These are phyloP conservation scores for Episyrphus balteatus DNA, from an alignment of 1,140 invertebrate species.

Conservation along the genomic window DNA sequence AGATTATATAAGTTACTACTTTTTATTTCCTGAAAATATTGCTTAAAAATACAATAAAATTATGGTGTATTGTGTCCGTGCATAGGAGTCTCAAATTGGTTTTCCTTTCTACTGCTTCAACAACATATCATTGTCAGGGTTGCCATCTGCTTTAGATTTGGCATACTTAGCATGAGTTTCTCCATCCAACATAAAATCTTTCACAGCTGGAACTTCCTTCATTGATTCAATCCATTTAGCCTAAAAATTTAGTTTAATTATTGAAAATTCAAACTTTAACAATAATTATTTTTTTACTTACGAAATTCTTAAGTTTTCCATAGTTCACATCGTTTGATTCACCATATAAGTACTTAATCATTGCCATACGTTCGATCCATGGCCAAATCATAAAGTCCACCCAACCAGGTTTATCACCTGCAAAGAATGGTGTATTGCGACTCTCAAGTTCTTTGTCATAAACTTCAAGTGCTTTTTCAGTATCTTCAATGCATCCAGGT, in stretches of 20 bases:
- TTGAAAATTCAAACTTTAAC: too few relatives aligned
- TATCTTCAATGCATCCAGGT: slow-evolving; percentile 6
- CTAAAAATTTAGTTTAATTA: slow-evolving; percentile 31
- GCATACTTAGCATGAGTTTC: slow-evolving; percentile 59
- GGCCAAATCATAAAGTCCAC: slow-evolving; percentile 84
- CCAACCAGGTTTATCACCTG: slow-evolving; percentile 59
- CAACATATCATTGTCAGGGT: slow-evolving; percentile 53
- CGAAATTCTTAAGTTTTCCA: too few relatives aligned
- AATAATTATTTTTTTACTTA: too few relatives aligned
- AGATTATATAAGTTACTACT: too few relatives aligned
- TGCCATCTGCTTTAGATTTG: slow-evolving; percentile 47
- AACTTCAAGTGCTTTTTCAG: slow-evolving; percentile 41
- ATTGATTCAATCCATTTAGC: slow-evolving; percentile 52
- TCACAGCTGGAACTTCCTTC: slow-evolving; percentile 55
- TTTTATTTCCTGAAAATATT: too few relatives aligned
- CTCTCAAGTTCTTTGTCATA: slow-evolving; percentile 54
- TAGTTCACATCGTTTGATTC: slow-evolving; percentile 13
- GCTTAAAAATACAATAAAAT: too few relatives aligned
- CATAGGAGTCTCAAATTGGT: too few relatives aligned
- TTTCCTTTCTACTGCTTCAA: slow-evolving; percentile 1
- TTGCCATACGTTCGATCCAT: slow-evolving; percentile 56
- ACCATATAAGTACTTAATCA: slow-evolving; percentile 6
- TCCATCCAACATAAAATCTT: slow-evolving; percentile 45
- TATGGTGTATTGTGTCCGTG: too few relatives aligned
- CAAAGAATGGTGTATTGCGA: slow-evolving; percentile 52